Conservation (phyloP, 2,797 vertebrate genomes). For the Rhincodon typus region DNA sequence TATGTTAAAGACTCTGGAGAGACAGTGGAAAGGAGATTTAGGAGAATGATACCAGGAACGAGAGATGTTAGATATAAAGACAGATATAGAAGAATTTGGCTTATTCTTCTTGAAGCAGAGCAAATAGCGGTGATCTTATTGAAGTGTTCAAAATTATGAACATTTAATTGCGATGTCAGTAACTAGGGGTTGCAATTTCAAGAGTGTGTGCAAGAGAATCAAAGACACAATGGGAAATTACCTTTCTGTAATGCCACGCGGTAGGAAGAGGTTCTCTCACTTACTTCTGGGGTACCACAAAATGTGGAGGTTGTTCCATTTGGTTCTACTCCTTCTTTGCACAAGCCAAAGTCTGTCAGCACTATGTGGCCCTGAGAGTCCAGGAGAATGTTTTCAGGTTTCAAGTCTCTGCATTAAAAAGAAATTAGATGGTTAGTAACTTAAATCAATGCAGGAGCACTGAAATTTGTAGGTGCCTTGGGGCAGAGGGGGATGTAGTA, state of each 20-base stretch:
- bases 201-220: too few species aligned
- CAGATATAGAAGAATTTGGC: too few species aligned
- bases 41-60: too few species aligned
- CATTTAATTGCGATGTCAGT: too few species aligned
- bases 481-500: not conserved
- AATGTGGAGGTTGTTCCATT: conserved; percentile 40
- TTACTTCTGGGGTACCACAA: conserved; percentile 40
- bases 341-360: conserved; percentile 40
- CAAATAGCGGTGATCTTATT: too few species aligned
- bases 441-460: not conserved
- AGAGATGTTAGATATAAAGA: too few species aligned
- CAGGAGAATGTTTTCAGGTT: conserved; percentile 40
- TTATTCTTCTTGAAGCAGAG: too few species aligned
- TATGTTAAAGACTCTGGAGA: too few species aligned
- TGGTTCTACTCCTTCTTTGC: conserved; percentile 40
- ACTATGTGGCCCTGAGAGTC: conserved; percentile 39
- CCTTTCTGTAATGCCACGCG: not conserved
- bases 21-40: too few species aligned
- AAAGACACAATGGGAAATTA: too few species aligned
- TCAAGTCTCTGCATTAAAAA: conserved; percentile 36
- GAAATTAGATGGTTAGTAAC: not conserved
- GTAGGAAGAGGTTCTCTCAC: not conserved
- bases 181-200: too few species aligned
- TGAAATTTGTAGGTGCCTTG: not conserved
- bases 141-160: too few species aligned